These are phyloP conservation scores for Nerophis ophidion DNA, from an alignment of 2,113 vertebrate species.

Conservation along the genomic window DNA sequence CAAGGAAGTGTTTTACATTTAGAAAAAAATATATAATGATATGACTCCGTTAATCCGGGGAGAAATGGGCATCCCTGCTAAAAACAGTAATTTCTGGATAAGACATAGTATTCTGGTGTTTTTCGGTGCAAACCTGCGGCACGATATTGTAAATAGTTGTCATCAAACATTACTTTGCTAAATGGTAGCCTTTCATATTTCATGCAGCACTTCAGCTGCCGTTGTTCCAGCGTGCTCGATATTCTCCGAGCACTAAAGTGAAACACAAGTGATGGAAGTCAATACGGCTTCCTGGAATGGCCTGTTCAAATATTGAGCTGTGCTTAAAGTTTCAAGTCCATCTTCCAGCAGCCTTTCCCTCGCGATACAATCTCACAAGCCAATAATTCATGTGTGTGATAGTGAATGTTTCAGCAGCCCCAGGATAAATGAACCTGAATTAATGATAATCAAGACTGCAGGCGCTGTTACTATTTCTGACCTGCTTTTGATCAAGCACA, in stretches of 20 bases:
- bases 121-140: background rate
- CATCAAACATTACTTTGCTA: background rate
- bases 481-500: constrained; percentile 10
- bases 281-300: constrained; percentile 58
- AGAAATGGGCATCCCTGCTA: too few relatives aligned
- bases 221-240: constrained; percentile 43
- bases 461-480: constrained; percentile 44
- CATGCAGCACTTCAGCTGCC: constrained; percentile 27
- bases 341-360: constrained; percentile 31
- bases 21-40: too few relatives aligned
- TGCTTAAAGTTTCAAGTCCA: constrained; percentile 57
- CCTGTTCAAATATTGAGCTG: constrained; percentile 60
- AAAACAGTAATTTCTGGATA: too few relatives aligned
- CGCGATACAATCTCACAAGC: constrained; percentile 41
- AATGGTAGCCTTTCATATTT: constrained; percentile 36
- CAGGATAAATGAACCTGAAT: constrained; percentile 67
- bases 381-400: constrained; percentile 58
- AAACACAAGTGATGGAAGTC: constrained; percentile 50
- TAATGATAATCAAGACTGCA: constrained; percentile 54
- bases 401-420: constrained; percentile 67
- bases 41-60: too few relatives aligned
- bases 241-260: constrained; percentile 44
- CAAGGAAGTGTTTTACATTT: too few relatives aligned
- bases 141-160: background rate
- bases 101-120: too few relatives aligned